phyloP scores from a whole-genome alignment of 2,888 invertebrate genomes.

The Napeogenes inachia region DNA sequence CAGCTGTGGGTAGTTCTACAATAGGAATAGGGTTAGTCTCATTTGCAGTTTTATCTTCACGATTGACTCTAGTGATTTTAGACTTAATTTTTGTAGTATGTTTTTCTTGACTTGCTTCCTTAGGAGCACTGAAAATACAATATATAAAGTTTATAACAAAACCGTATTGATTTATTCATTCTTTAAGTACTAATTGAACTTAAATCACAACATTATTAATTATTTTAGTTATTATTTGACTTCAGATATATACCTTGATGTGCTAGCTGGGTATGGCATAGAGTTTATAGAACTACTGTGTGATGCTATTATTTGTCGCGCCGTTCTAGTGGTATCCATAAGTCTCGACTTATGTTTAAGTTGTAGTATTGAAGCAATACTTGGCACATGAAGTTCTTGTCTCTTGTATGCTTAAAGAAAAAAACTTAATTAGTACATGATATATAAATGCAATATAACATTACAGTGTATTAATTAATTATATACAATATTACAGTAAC shows the following conservation, averaged over 20 bases:
- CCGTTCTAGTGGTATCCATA: conserved; percentile 79
- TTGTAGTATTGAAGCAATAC: conserved; percentile 78
- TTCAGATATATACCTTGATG: conserved; percentile 8
- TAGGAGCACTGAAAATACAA: conserved; percentile 13
- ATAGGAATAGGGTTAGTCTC: conserved; percentile 36
- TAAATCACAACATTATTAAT: neutral
- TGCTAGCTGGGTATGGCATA: conserved; percentile 41
- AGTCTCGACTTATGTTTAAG: conserved; percentile 78
- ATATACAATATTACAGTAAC: no score
- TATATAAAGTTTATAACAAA: neutral
- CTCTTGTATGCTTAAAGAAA: conserved; percentile 50
- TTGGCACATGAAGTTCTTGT: conserved; percentile 79
- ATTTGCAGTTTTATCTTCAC: conserved; percentile 33
- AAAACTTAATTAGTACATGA: conserved; percentile 13
- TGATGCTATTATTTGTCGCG: conserved; percentile 78
- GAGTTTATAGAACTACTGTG: conserved; percentile 65
- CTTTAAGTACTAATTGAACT: no score
- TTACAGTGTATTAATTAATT: no score
- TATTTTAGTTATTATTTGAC: no score
- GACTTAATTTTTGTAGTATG: conserved; percentile 53
- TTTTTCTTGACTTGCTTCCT: conserved; percentile 34
- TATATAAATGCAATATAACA: no score
- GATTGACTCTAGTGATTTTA: conserved; percentile 42
- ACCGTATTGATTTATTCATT: neutral
- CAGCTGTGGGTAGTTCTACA: conserved; percentile 48